phyloP scores from a whole-genome alignment of 2,888 invertebrate genomes.

The Xestia sexstrigata region DNA sequence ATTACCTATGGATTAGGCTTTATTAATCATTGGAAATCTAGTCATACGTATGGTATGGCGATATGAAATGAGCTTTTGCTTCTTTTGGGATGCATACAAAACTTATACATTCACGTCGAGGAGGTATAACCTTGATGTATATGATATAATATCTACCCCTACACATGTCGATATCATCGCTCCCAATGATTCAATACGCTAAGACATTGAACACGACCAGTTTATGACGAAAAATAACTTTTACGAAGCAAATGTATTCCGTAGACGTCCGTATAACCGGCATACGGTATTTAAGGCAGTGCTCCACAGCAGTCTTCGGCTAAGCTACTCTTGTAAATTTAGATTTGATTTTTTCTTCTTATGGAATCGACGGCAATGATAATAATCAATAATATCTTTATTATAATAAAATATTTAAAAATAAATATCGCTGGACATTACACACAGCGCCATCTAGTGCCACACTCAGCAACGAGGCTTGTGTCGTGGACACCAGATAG shows the following conservation, averaged over 20 bases:
- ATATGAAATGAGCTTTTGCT: neutral
- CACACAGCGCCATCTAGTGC: too few relatives aligned
- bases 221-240: constrained; percentile 64
- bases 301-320: neutral
- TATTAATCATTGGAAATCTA: neutral
- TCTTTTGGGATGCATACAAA: neutral
- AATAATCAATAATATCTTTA: too few relatives aligned
- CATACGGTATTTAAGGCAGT: constrained; percentile 29
- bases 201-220: constrained; percentile 56
- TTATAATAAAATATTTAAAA: too few relatives aligned
- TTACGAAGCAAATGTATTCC: constrained; percentile 61
- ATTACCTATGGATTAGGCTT: neutral
- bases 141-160: neutral
- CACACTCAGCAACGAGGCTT: too few relatives aligned
- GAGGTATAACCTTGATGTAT: constrained; percentile 2
- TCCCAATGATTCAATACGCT: constrained; percentile 50
- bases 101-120: neutral
- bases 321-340: neutral
- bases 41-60: neutral
- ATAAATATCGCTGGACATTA: too few relatives aligned
- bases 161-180: constrained; percentile 18
- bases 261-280: constrained; percentile 37
- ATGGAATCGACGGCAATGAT: neutral
- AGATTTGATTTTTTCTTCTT: neutral
- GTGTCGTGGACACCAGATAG: too few relatives aligned